phyloP scores from a whole-genome alignment of 2,888 invertebrate species.

The Zygaena filipendulae region DNA sequence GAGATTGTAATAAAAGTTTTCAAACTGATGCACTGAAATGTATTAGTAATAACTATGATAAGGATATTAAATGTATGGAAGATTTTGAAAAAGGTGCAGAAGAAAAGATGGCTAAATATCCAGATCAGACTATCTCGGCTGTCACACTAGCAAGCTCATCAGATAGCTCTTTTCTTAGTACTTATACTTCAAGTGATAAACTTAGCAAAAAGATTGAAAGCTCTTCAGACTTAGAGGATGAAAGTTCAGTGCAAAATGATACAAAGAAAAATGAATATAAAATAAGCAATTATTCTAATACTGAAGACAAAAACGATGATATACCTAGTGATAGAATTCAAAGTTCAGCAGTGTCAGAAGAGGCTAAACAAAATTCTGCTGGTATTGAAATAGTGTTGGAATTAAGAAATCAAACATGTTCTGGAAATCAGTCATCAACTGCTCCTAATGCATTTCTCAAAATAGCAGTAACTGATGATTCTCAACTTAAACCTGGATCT shows the following conservation, averaged over 20 bases:
- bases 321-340: neutral
- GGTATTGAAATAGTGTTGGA: too few relatives aligned
- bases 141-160: slow-evolving; percentile 35
- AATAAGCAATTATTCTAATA: too few relatives aligned
- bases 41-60: neutral
- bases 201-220: slow-evolving; percentile 24
- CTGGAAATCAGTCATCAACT: neutral
- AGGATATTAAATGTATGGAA: too few relatives aligned
- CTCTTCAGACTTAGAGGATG: slow-evolving; percentile 22
- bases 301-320: slow-evolving; percentile 4
- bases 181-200: slow-evolving; percentile 31
- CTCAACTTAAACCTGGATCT: slow-evolving; percentile 9
- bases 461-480: too few relatives aligned
- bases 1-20: slow-evolving; percentile 41
- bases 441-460: slow-evolving; percentile 1
- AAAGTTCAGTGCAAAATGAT: too few relatives aligned
- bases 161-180: slow-evolving; percentile 44
- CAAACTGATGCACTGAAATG: slow-evolving; percentile 24
- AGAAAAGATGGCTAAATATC: slow-evolving; percentile 14
- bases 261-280: too few relatives aligned
- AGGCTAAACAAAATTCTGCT: too few relatives aligned
- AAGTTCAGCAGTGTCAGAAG: too few relatives aligned
- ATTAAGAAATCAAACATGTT: slow-evolving; percentile 2
- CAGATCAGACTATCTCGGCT: slow-evolving; percentile 23
- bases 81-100: too few relatives aligned